phyloP scores from a whole-genome alignment of 2,888 invertebrate species.

The Pachliopta kotzebuea region DNA sequence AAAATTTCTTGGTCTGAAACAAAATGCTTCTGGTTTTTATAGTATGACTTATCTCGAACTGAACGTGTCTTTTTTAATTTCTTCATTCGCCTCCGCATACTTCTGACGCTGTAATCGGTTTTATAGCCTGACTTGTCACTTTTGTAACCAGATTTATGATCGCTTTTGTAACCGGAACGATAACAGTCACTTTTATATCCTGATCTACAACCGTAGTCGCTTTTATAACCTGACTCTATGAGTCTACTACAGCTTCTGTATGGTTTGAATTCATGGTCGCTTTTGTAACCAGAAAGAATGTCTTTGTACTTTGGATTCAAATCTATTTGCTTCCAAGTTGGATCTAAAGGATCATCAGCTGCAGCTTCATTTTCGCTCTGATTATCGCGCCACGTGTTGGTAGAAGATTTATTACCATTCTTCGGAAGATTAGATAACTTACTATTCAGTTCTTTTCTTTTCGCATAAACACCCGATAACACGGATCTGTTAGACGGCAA shows the following conservation, averaged over 20 bases:
- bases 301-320: slow-evolving; percentile 83
- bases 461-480: slow-evolving; percentile 74
- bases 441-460: slow-evolving; percentile 73
- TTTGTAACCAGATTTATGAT: slow-evolving; percentile 81
- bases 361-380: slow-evolving; percentile 76
- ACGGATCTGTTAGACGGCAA: slow-evolving; percentile 63
- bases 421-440: slow-evolving; percentile 66
- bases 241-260: slow-evolving; percentile 76
- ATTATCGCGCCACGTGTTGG: slow-evolving; percentile 69
- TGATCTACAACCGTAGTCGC: slow-evolving; percentile 80
- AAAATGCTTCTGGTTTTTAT: slow-evolving; percentile 78
- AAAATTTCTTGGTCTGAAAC: slow-evolving; percentile 82
- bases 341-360: slow-evolving; percentile 81
- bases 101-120: slow-evolving; percentile 79
- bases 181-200: slow-evolving; percentile 75
- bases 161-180: slow-evolving; percentile 82
- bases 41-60: slow-evolving; percentile 73
- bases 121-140: slow-evolving; percentile 82
- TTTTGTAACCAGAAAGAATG: slow-evolving; percentile 81
- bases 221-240: slow-evolving; percentile 81
- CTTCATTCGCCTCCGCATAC: slow-evolving; percentile 70
- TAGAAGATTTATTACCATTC: slow-evolving; percentile 62
- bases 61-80: slow-evolving; percentile 76
- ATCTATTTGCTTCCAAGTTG: slow-evolving; percentile 83
- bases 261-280: slow-evolving; percentile 78